Conservation (phyloP, 2,797 vertebrate genomes). For the Mormyrops boulengeri region DNA sequence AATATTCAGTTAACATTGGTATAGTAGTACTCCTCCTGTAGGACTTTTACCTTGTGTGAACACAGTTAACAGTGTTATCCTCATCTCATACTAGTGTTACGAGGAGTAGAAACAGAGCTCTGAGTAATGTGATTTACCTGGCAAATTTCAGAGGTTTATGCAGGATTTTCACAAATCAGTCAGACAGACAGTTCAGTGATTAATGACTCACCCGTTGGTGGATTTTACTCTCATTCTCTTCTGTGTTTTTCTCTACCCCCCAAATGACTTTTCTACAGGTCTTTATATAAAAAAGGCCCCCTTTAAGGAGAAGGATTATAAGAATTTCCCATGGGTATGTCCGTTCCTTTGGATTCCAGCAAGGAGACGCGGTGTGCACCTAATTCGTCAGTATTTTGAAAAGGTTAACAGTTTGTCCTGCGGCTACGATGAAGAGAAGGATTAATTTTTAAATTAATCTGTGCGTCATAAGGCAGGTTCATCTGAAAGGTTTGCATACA, state of each 20-base stretch:
- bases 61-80: background rate
- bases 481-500: background rate
- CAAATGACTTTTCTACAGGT: background rate
- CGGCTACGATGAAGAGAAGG: constrained; percentile 5
- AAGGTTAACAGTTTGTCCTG: constrained; percentile 39
- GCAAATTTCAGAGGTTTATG: background rate
- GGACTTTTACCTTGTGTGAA: background rate
- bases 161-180: background rate
- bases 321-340: background rate
- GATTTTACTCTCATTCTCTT: background rate
- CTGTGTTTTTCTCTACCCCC: background rate
- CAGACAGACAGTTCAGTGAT: background rate
- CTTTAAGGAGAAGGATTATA: background rate
- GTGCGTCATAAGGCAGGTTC: constrained; percentile 26
- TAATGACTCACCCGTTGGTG: background rate
- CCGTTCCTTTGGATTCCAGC: constrained; percentile 21
- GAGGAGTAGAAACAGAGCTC: background rate
- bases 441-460: constrained; percentile 30
- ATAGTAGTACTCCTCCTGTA: background rate
- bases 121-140: background rate
- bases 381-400: constrained; percentile 34
- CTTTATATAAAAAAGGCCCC: background rate
- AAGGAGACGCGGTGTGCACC: constrained; percentile 33
- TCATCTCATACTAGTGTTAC: background rate
- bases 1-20: background rate